phyloP scores from a whole-genome alignment of 2,797 vertebrate genomes.

The Hafferia zeledoni region DNA sequence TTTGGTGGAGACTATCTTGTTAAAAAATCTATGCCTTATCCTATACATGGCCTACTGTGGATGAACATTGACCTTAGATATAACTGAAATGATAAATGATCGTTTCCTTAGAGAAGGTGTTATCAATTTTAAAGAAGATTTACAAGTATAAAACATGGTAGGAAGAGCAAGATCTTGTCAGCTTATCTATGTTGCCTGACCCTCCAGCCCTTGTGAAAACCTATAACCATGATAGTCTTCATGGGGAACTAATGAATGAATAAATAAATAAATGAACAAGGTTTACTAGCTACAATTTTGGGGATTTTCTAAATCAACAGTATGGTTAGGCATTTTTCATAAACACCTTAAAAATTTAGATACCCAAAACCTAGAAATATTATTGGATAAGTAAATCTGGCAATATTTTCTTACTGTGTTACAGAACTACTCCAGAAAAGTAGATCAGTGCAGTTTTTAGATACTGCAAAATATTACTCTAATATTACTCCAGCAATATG shows the following conservation, averaged over 20 bases:
- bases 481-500: not conserved
- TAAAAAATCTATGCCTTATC: slow-evolving; percentile 22
- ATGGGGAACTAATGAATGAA: not conserved
- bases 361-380: not conserved
- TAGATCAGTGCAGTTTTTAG: not conserved
- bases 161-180: not conserved
- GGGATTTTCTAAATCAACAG: not conserved
- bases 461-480: not conserved
- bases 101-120: not conserved
- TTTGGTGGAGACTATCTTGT: not conserved
- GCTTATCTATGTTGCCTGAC: not conserved
- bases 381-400: not conserved
- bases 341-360: not conserved
- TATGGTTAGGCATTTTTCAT: not conserved
- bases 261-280: not conserved
- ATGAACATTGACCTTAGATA: slow-evolving; percentile 5
- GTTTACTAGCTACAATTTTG: not conserved
- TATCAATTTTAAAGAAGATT: slow-evolving; percentile 7
- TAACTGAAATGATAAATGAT: not conserved
- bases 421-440: not conserved
- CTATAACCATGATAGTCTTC: not conserved
- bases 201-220: not conserved
- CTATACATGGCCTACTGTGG: not conserved
- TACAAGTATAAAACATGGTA: not conserved
- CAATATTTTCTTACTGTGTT: not conserved